phyloP scores from a whole-genome alignment of 2,888 invertebrate species.

The Mayetiola destructor region DNA sequence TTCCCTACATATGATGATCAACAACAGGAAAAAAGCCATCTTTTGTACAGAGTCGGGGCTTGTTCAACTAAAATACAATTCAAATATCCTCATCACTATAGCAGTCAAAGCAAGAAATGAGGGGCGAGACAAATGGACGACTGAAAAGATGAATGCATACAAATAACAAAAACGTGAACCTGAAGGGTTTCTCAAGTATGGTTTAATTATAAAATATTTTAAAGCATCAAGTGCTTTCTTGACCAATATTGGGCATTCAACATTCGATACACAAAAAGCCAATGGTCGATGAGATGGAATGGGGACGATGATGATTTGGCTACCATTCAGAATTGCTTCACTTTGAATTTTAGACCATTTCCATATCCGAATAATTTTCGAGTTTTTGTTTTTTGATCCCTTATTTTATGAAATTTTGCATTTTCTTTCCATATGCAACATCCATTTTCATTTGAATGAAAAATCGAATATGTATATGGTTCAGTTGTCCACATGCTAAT shows the following conservation, averaged over 20 bases:
- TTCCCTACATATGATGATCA: conserved; percentile 1
- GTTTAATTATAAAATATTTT: conserved; percentile 13
- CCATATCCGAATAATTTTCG: not conserved
- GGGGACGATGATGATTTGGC: conserved; percentile 5
- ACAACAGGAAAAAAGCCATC: not conserved
- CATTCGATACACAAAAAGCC: not conserved
- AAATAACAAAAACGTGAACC: too few species aligned
- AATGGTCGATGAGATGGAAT: too few species aligned
- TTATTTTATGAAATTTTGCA: conserved; percentile 2
- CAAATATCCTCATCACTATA: not conserved
- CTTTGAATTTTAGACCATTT: too few species aligned
- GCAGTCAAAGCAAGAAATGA: not conserved
- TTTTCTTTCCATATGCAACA: too few species aligned
- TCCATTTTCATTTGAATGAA: too few species aligned
- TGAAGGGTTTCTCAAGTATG: conserved; percentile 13
- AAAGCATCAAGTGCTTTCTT: conserved; percentile 13
- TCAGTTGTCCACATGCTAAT: too few species aligned
- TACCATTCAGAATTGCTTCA: too few species aligned
- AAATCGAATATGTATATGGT: too few species aligned
- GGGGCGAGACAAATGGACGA: not conserved
- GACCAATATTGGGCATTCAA: not conserved
- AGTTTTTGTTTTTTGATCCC: not conserved
- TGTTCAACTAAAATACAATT: too few species aligned
- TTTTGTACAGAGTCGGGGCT: not conserved
- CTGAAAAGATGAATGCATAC: not conserved